These are phyloP conservation scores for Hipposideros armiger DNA, from an alignment of 2,113 vertebrate genomes.

Conservation along the genomic window DNA sequence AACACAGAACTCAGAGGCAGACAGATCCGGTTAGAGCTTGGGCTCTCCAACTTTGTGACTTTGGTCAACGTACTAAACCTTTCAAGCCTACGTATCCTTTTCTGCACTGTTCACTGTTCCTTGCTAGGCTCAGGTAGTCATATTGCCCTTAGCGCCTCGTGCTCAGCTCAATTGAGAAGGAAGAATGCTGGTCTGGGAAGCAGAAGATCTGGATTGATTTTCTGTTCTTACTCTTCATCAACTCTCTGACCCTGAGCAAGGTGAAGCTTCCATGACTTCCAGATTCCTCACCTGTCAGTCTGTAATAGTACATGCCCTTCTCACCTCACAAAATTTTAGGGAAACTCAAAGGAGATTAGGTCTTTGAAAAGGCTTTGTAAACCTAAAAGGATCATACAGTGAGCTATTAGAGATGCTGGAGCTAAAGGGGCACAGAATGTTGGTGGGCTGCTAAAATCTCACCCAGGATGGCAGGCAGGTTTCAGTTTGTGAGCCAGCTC, in stretches of 20 bases:
- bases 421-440: neutral
- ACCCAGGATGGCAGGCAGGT: neutral
- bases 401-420: neutral
- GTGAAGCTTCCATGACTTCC: neutral
- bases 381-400: neutral
- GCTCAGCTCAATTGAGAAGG: neutral
- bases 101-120: neutral
- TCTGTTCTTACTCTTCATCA: neutral
- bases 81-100: rapidly evolving
- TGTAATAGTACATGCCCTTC: neutral
- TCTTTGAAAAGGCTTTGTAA: conserved; percentile 38
- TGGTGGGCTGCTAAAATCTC: neutral
- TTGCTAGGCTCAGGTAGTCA: neutral
- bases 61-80: neutral
- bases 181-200: neutral
- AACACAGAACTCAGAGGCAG: neutral
- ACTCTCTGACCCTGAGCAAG: neutral
- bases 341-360: neutral
- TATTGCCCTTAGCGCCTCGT: neutral
- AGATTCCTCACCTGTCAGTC: neutral
- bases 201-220: neutral
- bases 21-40: neutral
- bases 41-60: neutral
- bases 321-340: neutral
- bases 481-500: neutral